Base-by-base conservation (phyloP, 2,797 vertebrate species). In the Rhinella marina region DNA sequence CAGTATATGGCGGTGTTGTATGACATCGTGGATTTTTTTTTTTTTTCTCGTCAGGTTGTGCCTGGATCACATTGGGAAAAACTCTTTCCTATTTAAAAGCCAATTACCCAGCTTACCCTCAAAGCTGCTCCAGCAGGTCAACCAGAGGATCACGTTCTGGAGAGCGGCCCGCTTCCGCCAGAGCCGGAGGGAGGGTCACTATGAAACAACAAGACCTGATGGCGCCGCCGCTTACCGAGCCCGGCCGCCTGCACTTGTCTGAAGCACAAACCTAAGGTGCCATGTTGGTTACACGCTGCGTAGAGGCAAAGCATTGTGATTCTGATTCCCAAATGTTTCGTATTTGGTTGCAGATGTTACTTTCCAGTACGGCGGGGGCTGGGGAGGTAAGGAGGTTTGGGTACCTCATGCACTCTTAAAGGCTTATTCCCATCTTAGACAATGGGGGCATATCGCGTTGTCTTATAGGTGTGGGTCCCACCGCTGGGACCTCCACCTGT, bases 51-150 rank as follows among this genome's bases (percentile, higher is more conserved):
- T 81, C 91, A 99, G 98, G 93, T 94, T 96, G 90, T 98, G 96
- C 90, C 95, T 97, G 21, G 97, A 99, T 93, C 97, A 94, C 92
- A 97, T 99, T 70, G 97, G 97, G 66, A 96, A 96, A 91, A 97
- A 96, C 5, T 91, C 94, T 6, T 61, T 93, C 56, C 90, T 91
- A 68, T 90, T 99, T 62, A 91, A 94, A 92, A 93, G 90, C 68
- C 96, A 97, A 75, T 94, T 98, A 80, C 92, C 93, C 13, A 92
- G 94, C 73, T 94, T 99, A 88, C 98, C 98, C 81, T 89, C 94
- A 10, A 96, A 96, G 90, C 95, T 99, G 0, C 90, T 95, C 72
- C 94, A 94, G 61, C 93, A 95, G 3, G 95, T 97, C 48, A 92
- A 96, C 93, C 96, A 93, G 87, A 97, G 96, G 91, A 96, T 96